Percentiles rank a stretch among this genome's conserved stretches.
phyloP scores from a whole-genome alignment of 1,140 invertebrate genomes.

The Meloidogyne floridensis region DNA sequence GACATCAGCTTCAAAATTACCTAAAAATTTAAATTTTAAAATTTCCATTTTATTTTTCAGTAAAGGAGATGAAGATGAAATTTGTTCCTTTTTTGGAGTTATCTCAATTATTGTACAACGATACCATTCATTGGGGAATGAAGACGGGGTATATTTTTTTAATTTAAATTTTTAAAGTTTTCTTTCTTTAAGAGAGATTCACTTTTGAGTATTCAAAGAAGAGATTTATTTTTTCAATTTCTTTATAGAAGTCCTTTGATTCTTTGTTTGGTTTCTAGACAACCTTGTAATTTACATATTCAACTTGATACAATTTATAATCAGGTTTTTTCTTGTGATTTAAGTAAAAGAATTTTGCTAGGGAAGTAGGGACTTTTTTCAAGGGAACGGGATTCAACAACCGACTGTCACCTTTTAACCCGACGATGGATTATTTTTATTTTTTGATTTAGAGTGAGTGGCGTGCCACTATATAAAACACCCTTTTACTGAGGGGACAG shows the following conservation, averaged over 20 bases:
- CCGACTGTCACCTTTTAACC: too few relatives aligned
- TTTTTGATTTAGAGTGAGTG: too few relatives aligned
- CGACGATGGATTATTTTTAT: too few relatives aligned
- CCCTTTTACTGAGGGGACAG: too few relatives aligned
- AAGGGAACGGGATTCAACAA: too few relatives aligned
- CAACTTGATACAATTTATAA: conserved; percentile 54
- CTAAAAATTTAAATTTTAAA: too few relatives aligned
- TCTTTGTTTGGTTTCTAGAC: conserved; percentile 44
- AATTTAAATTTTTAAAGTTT: not conserved
- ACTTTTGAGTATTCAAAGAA: conserved; percentile 43
- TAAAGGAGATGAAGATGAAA: too few relatives aligned
- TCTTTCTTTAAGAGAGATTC: conserved; percentile 34
- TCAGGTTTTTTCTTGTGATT: conserved; percentile 36
- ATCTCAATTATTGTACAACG: conserved; percentile 42
- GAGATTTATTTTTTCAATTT: conserved; percentile 44
- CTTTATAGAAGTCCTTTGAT: conserved; percentile 48
- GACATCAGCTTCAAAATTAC: too few relatives aligned
- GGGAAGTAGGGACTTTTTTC: too few relatives aligned
- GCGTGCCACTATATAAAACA: too few relatives aligned
- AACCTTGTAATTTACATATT: conserved; percentile 46
- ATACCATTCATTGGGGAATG: conserved; percentile 24
- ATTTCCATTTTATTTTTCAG: too few relatives aligned
- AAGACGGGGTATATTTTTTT: not conserved
- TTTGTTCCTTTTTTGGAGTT: not conserved
- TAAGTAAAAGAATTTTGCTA: too few relatives aligned